Evolutionary conservation across 2,797 vertebrate species (phyloP).

Genomic region (Clarias fuscus): DNA sequence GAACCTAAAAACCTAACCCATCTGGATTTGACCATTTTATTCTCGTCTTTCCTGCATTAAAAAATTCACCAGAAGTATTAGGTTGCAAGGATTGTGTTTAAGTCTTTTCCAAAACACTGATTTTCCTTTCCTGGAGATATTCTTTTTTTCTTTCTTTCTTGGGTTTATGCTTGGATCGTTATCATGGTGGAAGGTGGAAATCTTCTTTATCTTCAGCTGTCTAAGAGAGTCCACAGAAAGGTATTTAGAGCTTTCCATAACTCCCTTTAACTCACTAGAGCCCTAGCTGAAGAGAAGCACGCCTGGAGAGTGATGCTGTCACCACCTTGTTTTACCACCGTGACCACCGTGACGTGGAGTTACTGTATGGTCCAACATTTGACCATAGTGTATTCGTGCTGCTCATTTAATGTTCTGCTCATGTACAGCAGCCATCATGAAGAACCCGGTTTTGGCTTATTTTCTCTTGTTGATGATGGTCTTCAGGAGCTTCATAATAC

Average conservation of each 20-base stretch:
- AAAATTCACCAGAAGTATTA: background rate
- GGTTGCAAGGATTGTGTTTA: background rate
- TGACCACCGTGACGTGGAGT: background rate
- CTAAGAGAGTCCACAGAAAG: background rate
- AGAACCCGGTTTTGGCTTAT: too few species aligned
- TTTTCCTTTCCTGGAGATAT: background rate
- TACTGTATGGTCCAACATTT: background rate
- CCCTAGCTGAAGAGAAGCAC: background rate
- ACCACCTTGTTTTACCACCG: background rate
- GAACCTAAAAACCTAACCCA: background rate
- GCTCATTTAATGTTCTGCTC: background rate
- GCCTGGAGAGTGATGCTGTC: background rate
- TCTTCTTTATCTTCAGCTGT: background rate
- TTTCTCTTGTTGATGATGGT: background rate
- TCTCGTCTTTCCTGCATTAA: background rate
- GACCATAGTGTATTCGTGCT: background rate
- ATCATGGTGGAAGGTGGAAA: background rate
- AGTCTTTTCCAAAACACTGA: background rate
- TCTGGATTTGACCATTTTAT: background rate
- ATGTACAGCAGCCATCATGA: too few species aligned
- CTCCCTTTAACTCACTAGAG: constrained; percentile 3
- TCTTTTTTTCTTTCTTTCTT: background rate
- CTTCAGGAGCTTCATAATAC: background rate
- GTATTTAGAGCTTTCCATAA: background rate
- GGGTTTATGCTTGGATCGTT: background rate